Evolutionary conservation across 2,797 vertebrate genomes (phyloP), one percentile per base, ranked within the genome.

Genomic region (Cossypha polioptera): DNA sequence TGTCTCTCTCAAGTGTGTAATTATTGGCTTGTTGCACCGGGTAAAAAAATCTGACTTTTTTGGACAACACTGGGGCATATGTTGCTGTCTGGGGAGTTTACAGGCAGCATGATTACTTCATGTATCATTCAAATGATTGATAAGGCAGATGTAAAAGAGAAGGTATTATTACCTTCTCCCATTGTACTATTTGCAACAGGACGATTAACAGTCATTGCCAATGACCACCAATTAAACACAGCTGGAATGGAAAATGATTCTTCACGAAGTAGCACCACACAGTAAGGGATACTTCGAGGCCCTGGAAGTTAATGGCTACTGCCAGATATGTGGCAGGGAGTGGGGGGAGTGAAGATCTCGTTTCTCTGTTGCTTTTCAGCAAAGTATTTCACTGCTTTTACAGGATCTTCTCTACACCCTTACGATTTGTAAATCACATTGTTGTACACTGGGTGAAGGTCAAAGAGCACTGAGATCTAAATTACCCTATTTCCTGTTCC

Each of bases 321-420:
- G 42, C 10, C 43, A 71, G 26, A 26, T 12, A 40, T 0, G 54
- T 13, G 0, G 6, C 3, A 21, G 5, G 1, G 6, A 18, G 17
- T 38, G 42, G 42, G 20, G 19, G 20, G 43, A 45, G 11, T 55
- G 28, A 55, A 5, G 0, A 63, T 6, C 22, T 36, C n/a, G 3
- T 50, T 61, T 47, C 13, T 20, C 35, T 40, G 43, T n/a, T 90
- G 26, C 47, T 91, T 91, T 38, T 73, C 24, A 43, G 54, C n/a
- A 3, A 53, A 74, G 16, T 16, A 67, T 59, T 85, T 93, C 16
- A 79, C 45, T 74, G 42, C 21, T 89, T 86, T 65, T 43, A 55
- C 31, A 74, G 45, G 26, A 59, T 69, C 11, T 50, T 31, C 22
- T 62, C 28, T n/a, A 15, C 11, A 47, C 8, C 31, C 25, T 51